A percentile compares a stretch with the other conserved stretches of the same genome.
phyloP scores from a whole-genome alignment of 2,797 vertebrate species.

The Urocyon cinereoargenteus region DNA sequence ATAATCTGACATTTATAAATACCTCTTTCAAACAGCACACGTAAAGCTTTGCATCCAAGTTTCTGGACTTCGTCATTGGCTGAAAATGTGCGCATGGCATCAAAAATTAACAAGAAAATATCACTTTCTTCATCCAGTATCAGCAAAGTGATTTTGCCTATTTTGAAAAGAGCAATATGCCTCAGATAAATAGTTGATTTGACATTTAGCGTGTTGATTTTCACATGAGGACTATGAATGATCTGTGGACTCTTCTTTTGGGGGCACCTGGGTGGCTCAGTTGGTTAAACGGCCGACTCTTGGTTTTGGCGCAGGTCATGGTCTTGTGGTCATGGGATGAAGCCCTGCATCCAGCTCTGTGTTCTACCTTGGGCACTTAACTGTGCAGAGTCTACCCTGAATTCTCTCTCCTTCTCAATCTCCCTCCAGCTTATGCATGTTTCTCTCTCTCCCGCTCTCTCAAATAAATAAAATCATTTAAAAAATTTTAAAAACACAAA shows the following conservation, averaged over 20 bases:
- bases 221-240: not conserved
- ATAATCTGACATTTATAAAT: constrained; percentile 66
- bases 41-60: constrained; percentile 93
- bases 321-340: not conserved
- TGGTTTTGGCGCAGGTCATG: not conserved
- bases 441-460: not conserved
- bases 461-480: not conserved
- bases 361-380: too few species aligned
- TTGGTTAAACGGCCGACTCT: not conserved
- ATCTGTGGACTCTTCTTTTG: constrained; percentile 17
- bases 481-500: not conserved
- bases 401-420: not conserved
- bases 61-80: constrained; percentile 93
- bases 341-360: not conserved
- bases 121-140: constrained; percentile 94
- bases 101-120: constrained; percentile 93
- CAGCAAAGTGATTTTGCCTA: constrained; percentile 90
- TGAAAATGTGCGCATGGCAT: constrained; percentile 92
- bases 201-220: not conserved
- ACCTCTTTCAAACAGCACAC: constrained; percentile 94
- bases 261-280: too few species aligned
- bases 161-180: constrained; percentile 65
- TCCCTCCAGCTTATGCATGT: not conserved
- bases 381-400: not conserved
- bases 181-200: not conserved